Evolutionary conservation across 2,888 invertebrate genomes (phyloP).

Genomic region (Eledona agricola): DNA sequence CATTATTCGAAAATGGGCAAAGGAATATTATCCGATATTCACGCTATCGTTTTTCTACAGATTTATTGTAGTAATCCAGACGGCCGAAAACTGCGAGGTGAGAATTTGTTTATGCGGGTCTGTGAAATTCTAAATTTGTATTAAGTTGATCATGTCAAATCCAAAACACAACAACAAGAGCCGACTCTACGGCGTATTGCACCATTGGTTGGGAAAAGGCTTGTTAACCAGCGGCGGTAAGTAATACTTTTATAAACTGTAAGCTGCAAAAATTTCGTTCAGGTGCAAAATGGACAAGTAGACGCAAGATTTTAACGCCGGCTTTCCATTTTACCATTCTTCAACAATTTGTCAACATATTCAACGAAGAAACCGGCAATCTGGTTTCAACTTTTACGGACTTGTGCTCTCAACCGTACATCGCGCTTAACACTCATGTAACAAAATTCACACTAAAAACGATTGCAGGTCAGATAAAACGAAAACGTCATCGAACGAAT

Average conservation of each 20-base stretch:
- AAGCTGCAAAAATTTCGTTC: conserved; percentile 3
- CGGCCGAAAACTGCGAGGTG: conserved; percentile 23
- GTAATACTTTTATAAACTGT: not conserved
- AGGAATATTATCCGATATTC: conserved; percentile 20
- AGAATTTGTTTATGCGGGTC: not conserved
- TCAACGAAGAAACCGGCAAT: conserved; percentile 44
- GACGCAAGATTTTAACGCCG: conserved; percentile 49
- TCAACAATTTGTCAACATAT: conserved; percentile 44
- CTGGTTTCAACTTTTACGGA: conserved; percentile 34
- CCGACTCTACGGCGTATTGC: conserved; percentile 50
- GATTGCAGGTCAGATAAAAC: conserved; percentile 14
- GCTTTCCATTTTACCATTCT: conserved; percentile 50
- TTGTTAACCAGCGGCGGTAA: conserved; percentile 59
- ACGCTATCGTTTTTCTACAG: conserved; percentile 2
- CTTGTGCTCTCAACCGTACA: not conserved
- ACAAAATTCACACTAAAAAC: conserved; percentile 22
- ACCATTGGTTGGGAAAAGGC: conserved; percentile 58
- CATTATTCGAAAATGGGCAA: too few relatives aligned
- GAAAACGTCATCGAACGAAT: not conserved
- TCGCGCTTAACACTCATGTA: conserved; percentile 12
- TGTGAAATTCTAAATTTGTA: too few relatives aligned
- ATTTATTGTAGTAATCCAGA: conserved; percentile 5
- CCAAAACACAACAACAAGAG: conserved; percentile 55
- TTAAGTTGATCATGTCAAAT: conserved; percentile 55
- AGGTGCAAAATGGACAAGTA: conserved; percentile 45